Evolutionary conservation across 2,113 vertebrate genomes (phyloP).

Genomic region (Poeciliopsis turrubarensis): DNA sequence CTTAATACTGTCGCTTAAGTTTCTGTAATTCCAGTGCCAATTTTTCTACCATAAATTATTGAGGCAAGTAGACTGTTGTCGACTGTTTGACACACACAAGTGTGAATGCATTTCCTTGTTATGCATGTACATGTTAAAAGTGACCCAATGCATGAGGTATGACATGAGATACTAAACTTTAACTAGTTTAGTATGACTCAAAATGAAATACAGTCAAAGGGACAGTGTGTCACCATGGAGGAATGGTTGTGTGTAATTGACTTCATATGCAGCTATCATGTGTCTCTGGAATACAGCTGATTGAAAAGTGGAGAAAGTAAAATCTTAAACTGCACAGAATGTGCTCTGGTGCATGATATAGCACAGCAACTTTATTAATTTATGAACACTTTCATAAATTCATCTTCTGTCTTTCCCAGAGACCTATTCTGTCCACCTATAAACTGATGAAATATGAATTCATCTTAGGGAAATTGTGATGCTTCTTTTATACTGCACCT

Average conservation of each 20-base stretch:
- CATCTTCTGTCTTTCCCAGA: background rate
- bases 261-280: constrained; percentile 57
- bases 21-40: too few relatives aligned
- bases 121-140: background rate
- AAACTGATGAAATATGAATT: too few relatives aligned
- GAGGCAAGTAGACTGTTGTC: too few relatives aligned
- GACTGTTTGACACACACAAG: background rate
- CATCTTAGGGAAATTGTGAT: too few relatives aligned
- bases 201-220: constrained; percentile 65
- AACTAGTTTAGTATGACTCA: constrained; percentile 23
- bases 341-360: constrained; percentile 31
- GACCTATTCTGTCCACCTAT: too few relatives aligned
- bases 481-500: too few relatives aligned
- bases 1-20: too few relatives aligned
- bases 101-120: background rate
- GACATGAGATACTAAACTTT: constrained; percentile 44
- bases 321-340: constrained; percentile 37
- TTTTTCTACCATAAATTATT: too few relatives aligned
- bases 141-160: constrained; percentile 18
- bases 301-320: constrained; percentile 52
- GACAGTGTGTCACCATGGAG: constrained; percentile 63
- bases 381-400: constrained; percentile 20
- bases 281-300: constrained; percentile 66
- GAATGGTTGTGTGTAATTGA: constrained; percentile 67
- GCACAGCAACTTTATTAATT: constrained; percentile 21